A percentile compares a stretch with the other conserved stretches of the same genome.
These are phyloP conservation scores for Lanius collurio DNA, from an alignment of 2,113 vertebrate species.

Conservation along the genomic window DNA sequence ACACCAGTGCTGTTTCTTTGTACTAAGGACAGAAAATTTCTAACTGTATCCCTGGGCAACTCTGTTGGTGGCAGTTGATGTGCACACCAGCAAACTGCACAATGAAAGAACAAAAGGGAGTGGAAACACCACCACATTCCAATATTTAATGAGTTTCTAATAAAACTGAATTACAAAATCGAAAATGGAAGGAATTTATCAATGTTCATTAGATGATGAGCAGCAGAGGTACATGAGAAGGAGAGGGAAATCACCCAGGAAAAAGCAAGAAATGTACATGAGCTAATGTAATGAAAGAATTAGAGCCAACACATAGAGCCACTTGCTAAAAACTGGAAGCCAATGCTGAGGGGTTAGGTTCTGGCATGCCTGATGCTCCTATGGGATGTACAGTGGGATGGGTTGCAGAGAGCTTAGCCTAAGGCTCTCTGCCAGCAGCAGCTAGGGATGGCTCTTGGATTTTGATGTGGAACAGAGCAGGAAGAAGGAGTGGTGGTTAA, in stretches of 20 bases:
- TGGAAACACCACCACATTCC: not conserved
- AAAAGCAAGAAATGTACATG: not conserved
- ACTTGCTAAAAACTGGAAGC: not conserved
- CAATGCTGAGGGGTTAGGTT: not conserved
- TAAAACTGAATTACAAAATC: not conserved
- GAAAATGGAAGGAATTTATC: not conserved
- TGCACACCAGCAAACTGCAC: not conserved
- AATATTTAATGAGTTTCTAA: not conserved
- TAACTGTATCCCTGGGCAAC: not conserved
- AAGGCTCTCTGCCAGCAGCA: not conserved
- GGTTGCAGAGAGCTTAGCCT: not conserved
- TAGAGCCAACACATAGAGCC: not conserved
- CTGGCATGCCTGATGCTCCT: not conserved
- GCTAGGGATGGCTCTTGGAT: not conserved
- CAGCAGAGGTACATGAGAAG: not conserved
- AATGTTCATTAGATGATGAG: not conserved
- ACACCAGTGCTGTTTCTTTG: not conserved
- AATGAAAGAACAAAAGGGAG: not conserved
- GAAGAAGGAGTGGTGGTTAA: not conserved
- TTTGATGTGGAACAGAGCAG: not conserved
- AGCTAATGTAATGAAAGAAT: not conserved
- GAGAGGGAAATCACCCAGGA: not conserved
- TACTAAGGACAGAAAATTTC: not conserved
- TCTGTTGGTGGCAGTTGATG: not conserved
- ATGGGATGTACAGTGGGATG: not conserved